phyloP scores from a whole-genome alignment of 2,888 invertebrate genomes.

The Cheilosia pagana region DNA sequence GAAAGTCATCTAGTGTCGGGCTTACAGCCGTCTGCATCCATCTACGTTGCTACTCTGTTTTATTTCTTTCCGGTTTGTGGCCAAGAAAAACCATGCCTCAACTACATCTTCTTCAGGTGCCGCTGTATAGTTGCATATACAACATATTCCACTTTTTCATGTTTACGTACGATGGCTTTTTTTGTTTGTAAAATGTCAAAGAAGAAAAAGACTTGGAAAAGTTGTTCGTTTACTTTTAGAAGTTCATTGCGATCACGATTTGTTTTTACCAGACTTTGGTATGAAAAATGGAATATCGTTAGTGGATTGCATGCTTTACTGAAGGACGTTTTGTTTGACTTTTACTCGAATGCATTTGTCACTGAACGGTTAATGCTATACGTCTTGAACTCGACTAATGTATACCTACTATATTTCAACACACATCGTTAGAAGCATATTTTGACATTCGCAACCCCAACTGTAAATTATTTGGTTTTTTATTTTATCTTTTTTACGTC shows the following conservation, averaged over 20 bases:
- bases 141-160: constrained; percentile 7
- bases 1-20: constrained; percentile 34
- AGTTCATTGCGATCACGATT: constrained; percentile 74
- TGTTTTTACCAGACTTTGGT: constrained; percentile 29
- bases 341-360: constrained; percentile 31
- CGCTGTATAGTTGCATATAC: constrained; percentile 4
- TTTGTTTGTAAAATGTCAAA: constrained; percentile 63
- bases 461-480: too few species aligned
- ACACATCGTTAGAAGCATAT: too few species aligned
- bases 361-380: background rate
- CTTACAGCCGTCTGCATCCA: background rate
- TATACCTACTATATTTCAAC: too few species aligned
- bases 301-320: constrained; percentile 13
- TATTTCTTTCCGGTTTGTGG: constrained; percentile 65
- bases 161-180: constrained; percentile 9
- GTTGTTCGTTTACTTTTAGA: constrained; percentile 72
- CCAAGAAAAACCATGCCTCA: constrained; percentile 44
- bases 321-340: constrained; percentile 59
- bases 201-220: constrained; percentile 67
- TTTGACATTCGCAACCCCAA: too few species aligned
- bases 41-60: constrained; percentile 11
- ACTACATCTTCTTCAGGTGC: constrained; percentile 46
- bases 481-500: too few species aligned
- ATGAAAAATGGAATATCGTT: constrained; percentile 50
- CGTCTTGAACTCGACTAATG: background rate